Evolutionary conservation across 2,888 invertebrate species (phyloP), one percentile per base, ranked within the genome.

Genomic region (Ecdyonurus torrentis): DNA sequence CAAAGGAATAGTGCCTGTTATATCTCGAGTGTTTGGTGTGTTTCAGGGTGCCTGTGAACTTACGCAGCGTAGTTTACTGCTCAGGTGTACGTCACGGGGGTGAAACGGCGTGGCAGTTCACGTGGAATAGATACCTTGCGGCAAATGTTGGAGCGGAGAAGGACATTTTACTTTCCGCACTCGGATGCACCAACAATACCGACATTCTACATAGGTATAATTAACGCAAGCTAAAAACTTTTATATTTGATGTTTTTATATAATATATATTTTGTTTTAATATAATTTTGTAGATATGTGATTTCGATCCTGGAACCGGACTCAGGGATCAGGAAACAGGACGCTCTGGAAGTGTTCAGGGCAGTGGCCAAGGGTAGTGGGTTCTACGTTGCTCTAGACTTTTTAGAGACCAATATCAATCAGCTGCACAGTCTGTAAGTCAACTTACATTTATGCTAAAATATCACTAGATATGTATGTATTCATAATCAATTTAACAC

Each of bases 101-200:
- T 0, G 85, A 87, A 67, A 78, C 81, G 0, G 92, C 93, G 71
- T 96, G 95, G 95, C 82, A 88, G 66, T 95, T 94, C 72, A 86
- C 88, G 0, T 92, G 90, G 84, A 79, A 87, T 59, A 79, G 87
- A 25, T 94, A 89, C 72, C 73, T 81, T 53, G 81, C 81, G 2
- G 83, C 89, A 1, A 86, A 86, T 66, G 85, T 90, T 0, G 82
- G 81, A 0, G 77, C 82, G 0, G 94, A 95, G 72, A 84, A 90
- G 68, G 87, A 86, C 67, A 77, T 86, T 5, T 75, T 95, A 10
- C 77, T 94, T 18, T 81, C 80, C 2, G 86, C 90, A 0, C 76
- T 96, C 18, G 89, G 91, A 0, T 95, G 95, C 70, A 86, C 89
- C 0, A 78, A 84, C 64, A 86, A 92, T 67, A 84, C 87, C 0